Evolutionary conservation across 2,888 invertebrate genomes (phyloP), one percentile per base, ranked within the genome.

Genomic region (Stegophylla sp.): DNA sequence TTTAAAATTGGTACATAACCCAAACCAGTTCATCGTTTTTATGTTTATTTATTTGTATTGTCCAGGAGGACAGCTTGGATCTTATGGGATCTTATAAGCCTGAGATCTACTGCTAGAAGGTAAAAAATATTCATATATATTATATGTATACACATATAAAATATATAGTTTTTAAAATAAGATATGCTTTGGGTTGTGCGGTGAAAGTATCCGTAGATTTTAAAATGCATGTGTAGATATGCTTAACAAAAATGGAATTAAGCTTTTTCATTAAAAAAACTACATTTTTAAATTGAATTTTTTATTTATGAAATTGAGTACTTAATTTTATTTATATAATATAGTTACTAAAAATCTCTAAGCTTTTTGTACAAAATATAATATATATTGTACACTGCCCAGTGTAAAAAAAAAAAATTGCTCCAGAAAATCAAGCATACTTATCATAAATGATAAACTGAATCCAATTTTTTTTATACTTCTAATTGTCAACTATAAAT

Each of bases 1-100:
- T 81, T 45, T 71, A 61, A 77, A 51, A 51, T 82, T 72, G 53
- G 28, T 77, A 4, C 61, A 71, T 69, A 79, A 51, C 69, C 61
- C 79, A 59, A 61, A 67, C n/a, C 45, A 56, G 28, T 61, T 59
- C 34, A 48, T 79, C 61, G 51, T 69, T 79, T 43, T 79, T 76
- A 76, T 71, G 23, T 69, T 71, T 69, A 51, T 77, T 77, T 77
- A 77, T 77, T 77, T 77, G 41, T 76, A 56, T 79, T 79, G 79
- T 79, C 69, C 88, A 92, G 89, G 91, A 92, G 88, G 90, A 90
- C 88, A 91, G 90, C 89, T 76, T 83, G 75, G 83, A 83, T 82
- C 90, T 92, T 91, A 91, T 92, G 89, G 92, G 92, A 87, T 91
- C 91, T 89, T 92, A 91, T 90, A 92, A 92, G 89, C 91, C 92